Percentiles rank a stretch among this genome's conserved stretches.
phyloP scores from a whole-genome alignment of 2,888 invertebrate genomes.

The Aricia artaxerxes region DNA sequence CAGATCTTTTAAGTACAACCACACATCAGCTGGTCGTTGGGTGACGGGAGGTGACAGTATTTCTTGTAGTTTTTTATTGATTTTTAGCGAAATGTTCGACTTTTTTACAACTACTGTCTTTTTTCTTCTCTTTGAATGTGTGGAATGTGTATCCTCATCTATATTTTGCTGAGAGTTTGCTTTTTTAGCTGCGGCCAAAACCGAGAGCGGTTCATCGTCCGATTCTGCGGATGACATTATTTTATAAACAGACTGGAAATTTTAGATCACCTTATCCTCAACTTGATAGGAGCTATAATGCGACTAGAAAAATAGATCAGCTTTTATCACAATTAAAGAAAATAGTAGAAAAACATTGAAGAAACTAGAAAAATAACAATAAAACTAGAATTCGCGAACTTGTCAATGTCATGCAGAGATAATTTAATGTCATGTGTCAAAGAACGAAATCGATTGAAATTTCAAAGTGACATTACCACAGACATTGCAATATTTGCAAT shows the following conservation, averaged over 20 bases:
- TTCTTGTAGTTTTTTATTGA: slow-evolving; percentile 45
- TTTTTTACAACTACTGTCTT: slow-evolving; percentile 46
- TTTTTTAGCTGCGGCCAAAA: slow-evolving; percentile 63
- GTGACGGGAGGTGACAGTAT: slow-evolving; percentile 49
- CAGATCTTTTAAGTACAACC: slow-evolving; percentile 74
- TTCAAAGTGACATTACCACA: not conserved
- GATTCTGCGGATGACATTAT: slow-evolving; percentile 63
- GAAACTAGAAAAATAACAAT: not conserved
- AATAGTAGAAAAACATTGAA: not conserved
- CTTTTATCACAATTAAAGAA: not conserved
- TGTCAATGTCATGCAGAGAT: not conserved
- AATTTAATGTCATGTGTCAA: not conserved
- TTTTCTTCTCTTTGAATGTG: slow-evolving; percentile 46
- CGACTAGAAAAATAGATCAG: not conserved
- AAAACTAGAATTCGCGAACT: not conserved
- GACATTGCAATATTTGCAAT: no score
- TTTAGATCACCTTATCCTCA: not conserved
- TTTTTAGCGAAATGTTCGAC: slow-evolving; percentile 44
- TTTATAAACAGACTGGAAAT: not conserved
- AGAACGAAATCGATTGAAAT: not conserved
- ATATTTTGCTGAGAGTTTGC: slow-evolving; percentile 46
- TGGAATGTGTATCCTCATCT: slow-evolving; percentile 40
- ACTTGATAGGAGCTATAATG: not conserved
- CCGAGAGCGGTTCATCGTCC: slow-evolving; percentile 71
- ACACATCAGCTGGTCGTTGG: slow-evolving; percentile 69